Base-by-base conservation (phyloP, 92 coral and sea anemone genomes). In the Phenganax marumi region DNA sequence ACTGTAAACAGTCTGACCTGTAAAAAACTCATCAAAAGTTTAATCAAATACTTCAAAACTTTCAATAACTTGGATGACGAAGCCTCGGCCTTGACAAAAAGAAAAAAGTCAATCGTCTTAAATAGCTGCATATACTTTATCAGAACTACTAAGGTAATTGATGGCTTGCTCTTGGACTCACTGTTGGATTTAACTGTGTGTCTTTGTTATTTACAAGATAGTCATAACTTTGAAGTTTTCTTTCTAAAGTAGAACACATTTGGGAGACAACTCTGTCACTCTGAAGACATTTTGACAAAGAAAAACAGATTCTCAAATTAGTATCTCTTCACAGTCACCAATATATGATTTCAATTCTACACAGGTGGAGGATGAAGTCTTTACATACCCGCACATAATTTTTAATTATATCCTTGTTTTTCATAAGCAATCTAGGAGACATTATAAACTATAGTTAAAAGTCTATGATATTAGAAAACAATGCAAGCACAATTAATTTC, bases 21-120 rank as follows among this genome's bases (percentile, higher is more conserved):
- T 8, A 89, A 86, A 79, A 91, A 88, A 61, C 88, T 89, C 68
- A 92, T 93, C 43, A 95, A 94, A 80, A 90, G 93, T 7, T 97
- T 94, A 65, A 91, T 90, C 77, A 95, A 89, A 76, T 92, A 95
- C 47, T 97, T 89, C 19, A 95, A 83, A 17, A 91, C 90, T 68
- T 91, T 92, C 6, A 91, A 80, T 88, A 90, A 82, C 85, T 90
- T 96, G 12, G 49, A 47, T 21, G 56, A 62, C 46, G 11, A 66
- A 61, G 71, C 9, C n/a, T 43, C 73, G 47, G 2, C 8, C 83
- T 78, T 26, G 26, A 50, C 25, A 51, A 50, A 52, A 14, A 0
- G 33, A 55, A 54, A 77, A 77, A 78, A 22, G 33, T 3, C 16
- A 60, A 13, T 14, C 6, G 22, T 12, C 13, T 8, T 39, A 12